Percentiles rank a stretch among this genome's conserved stretches.
phyloP scores from a whole-genome alignment of 2,888 invertebrate genomes.

The Pocota personata region DNA sequence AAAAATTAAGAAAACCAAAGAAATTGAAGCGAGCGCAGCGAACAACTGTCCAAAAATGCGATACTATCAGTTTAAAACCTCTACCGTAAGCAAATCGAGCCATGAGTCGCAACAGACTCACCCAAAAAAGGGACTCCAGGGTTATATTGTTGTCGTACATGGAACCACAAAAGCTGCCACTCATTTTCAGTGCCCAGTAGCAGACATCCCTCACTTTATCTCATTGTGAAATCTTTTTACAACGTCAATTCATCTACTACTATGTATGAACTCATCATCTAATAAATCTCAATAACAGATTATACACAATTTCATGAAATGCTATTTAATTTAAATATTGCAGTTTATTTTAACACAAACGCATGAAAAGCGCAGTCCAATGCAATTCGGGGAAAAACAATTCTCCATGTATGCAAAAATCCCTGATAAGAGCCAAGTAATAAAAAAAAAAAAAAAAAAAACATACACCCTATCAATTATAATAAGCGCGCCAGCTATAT shows the following conservation, averaged over 20 bases:
- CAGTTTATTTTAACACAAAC: background rate
- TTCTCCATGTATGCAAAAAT: too few relatives aligned
- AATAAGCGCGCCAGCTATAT: slow-evolving; percentile 8
- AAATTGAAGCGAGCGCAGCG: too few relatives aligned
- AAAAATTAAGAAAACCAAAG: too few relatives aligned
- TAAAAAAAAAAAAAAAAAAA: too few relatives aligned
- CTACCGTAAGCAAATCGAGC: too few relatives aligned
- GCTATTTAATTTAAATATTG: background rate
- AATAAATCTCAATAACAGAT: background rate
- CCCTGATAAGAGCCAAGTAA: slow-evolving; percentile 22
- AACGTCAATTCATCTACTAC: background rate
- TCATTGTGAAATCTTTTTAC: background rate
- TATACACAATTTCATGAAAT: background rate
- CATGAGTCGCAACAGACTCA: too few relatives aligned
- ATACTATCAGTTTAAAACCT: too few relatives aligned
- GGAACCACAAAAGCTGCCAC: background rate
- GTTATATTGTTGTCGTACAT: too few relatives aligned
- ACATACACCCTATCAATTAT: background rate
- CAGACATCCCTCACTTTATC: background rate
- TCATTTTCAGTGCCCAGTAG: background rate
- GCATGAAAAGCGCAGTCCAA: too few relatives aligned
- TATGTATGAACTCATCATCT: background rate
- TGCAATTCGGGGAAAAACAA: too few relatives aligned
- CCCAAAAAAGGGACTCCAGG: too few relatives aligned
- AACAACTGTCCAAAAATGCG: too few relatives aligned